Evolutionary conservation across 2,888 invertebrate genomes (phyloP), one percentile per base, ranked within the genome.

Genomic region (Lochmaea capreae): DNA sequence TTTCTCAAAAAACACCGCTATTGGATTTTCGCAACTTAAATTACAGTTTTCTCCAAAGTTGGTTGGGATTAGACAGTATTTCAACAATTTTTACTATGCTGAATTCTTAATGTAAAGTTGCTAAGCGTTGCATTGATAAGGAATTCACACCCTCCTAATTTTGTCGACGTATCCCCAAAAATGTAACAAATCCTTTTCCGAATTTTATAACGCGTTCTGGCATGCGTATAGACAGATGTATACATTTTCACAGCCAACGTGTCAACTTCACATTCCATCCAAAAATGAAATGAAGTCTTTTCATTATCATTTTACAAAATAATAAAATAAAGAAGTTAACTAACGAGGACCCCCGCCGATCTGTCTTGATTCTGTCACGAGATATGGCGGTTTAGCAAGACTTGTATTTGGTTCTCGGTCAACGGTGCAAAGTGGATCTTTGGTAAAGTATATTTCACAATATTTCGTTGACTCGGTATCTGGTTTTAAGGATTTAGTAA

Each of bases 281-380:
- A 14, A 59, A 39, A 46, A 46, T 59, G 22, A 46, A 74, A 77
- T 82, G 81, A 83, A 81, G 81, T 81, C 78, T 78, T 58, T 39
- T 26, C 22, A 54, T 9, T 12, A 39, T 42, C 10, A 46, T 46
- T 63, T 63, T 63, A 54, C 33, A 8, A 33, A 33, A 33, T 33
- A 33, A 75, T 75, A 79, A 78, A 81, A 79, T 81, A 82, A 79
- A 84, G 81, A 83, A 83, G 83, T 83, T 82, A 83, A 82, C 83
- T 84, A 85, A 84, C 84, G 82, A 84, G 83, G 78, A 78, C 81
- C 82, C 83, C 83, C 79, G 82, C 78, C 76, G 81, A 82, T 76
- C 79, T 77, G 79, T 80, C 81, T 66, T 70, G 83, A 83, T 82
- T 79, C 78, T 75, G 75, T 77, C 76, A 77, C 76, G 77, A 79